Percentiles rank a stretch among this genome's conserved stretches.
Conservation (phyloP, 2,797 vertebrate genomes). For the Chromobotia macracanthus region DNA sequence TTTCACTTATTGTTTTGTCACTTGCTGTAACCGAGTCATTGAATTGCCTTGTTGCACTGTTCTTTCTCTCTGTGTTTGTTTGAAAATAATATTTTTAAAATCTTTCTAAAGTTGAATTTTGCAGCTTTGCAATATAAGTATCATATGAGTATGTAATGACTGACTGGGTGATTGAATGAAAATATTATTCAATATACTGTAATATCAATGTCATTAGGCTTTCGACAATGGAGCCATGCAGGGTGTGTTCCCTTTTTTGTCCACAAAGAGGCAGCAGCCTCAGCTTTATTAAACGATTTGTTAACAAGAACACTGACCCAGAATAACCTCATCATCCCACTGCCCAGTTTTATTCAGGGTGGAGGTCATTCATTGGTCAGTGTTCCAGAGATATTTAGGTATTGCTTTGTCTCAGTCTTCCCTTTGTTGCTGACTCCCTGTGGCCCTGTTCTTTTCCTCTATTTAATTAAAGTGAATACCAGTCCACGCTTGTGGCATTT, state of each 20-base stretch:
- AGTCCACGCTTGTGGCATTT: slow-evolving; percentile 12
- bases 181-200: no score
- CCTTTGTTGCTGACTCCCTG: slow-evolving; percentile 15
- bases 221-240: not conserved
- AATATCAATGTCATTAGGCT: not conserved
- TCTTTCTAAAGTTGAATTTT: no score
- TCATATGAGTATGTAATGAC: no score
- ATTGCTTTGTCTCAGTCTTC: slow-evolving; percentile 35
- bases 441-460: slow-evolving; percentile 18
- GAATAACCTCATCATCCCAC: slow-evolving; percentile 12
- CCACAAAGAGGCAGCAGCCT: slow-evolving; percentile 41
- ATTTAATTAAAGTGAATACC: slow-evolving; percentile 38
- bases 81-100: no score
- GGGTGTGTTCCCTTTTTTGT: slow-evolving; percentile 9
- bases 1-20: no score
- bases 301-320: slow-evolving; percentile 4
- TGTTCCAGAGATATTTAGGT: slow-evolving; percentile 30
- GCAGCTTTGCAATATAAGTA: no score
- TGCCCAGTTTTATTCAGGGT: slow-evolving; percentile 22
- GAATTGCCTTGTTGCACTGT: no score
- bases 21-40: no score
- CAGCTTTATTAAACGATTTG: slow-evolving; percentile 2
- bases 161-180: no score
- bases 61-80: no score
- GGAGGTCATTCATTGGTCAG: slow-evolving; percentile 37